These are phyloP conservation scores for Patella vulgata DNA, from an alignment of 1,140 invertebrate species.

Conservation along the genomic window DNA sequence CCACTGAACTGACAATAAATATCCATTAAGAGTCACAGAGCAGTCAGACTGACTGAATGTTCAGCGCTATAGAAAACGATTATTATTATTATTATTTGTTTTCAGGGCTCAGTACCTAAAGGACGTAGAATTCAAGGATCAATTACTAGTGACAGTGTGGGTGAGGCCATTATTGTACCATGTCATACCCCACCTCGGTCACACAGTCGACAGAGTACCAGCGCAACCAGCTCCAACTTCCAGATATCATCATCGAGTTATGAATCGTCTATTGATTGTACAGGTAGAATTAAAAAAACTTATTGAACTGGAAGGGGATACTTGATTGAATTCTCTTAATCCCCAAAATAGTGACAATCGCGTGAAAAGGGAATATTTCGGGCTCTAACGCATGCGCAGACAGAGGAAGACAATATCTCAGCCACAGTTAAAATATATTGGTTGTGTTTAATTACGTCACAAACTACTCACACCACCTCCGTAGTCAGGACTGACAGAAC, in stretches of 20 bases:
- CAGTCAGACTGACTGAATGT: no score
- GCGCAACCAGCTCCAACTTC: slow-evolving; percentile 63
- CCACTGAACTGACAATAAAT: no score
- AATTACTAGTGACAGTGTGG: slow-evolving; percentile 44
- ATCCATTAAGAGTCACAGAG: no score
- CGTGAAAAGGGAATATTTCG: background rate
- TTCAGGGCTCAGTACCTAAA: slow-evolving; percentile 55
- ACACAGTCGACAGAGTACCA: slow-evolving; percentile 58
- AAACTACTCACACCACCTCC: no score
- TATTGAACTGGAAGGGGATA: no score
- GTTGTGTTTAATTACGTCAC: no score
- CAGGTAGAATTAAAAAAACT: slow-evolving; percentile 51
- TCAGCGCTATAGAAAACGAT: no score
- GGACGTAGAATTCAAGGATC: slow-evolving; percentile 30
- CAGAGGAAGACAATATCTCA: background rate
- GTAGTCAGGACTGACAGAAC: no score
- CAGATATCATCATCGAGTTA: slow-evolving; percentile 61
- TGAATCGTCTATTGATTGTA: slow-evolving; percentile 50
- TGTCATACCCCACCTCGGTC: slow-evolving; percentile 43
- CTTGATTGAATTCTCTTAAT: no score
- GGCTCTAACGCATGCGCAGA: background rate
- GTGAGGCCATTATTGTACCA: slow-evolving; percentile 60
- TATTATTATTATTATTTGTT: no score
- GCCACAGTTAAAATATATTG: no score
- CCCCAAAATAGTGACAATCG: no score